These are phyloP conservation scores for Pentamera pediparva DNA, from an alignment of 53 echinoderm and acorn worm species.

Conservation along the genomic window DNA sequence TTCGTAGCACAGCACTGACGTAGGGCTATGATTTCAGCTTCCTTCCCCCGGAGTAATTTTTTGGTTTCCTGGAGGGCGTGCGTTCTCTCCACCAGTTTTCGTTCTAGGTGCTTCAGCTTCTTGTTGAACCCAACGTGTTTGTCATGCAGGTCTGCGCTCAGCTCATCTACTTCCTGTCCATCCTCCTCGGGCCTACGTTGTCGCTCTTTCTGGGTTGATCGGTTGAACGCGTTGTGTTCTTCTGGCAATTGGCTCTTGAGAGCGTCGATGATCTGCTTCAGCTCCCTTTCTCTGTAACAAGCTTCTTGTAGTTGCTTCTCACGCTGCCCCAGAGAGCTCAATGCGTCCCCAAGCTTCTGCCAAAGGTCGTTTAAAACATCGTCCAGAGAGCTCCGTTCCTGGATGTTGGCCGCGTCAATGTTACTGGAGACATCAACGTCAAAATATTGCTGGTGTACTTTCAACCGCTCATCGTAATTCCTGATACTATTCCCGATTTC, in stretches of 20 bases:
- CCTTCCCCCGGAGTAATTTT: conserved; percentile 28
- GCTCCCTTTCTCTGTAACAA: conserved; percentile 67
- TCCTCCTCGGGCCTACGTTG: conserved; percentile 64
- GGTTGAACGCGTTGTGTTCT: conserved; percentile 65
- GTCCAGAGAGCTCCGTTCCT: conserved; percentile 84
- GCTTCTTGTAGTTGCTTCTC: conserved; percentile 81
- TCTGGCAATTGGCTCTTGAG: conserved; percentile 74
- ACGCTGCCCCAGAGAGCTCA: conserved; percentile 50
- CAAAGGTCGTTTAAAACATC: conserved; percentile 74
- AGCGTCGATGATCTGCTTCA: conserved; percentile 71
- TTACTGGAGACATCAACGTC: conserved; percentile 64
- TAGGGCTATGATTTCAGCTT: conserved; percentile 15
- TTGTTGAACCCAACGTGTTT: conserved; percentile 34
- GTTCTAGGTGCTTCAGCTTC: conserved; percentile 31
- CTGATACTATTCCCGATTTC: conserved; percentile 64
- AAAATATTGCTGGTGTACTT: conserved; percentile 84
- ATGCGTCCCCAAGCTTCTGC: conserved; percentile 67
- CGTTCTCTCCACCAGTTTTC: conserved; percentile 39
- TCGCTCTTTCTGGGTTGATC: conserved; percentile 55
- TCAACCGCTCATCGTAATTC: conserved; percentile 79
- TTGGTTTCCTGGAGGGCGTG: conserved; percentile 33
- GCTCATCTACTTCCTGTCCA: conserved; percentile 24
- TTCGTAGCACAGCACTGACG: background rate
- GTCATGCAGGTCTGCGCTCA: conserved; percentile 20
- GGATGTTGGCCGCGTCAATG: conserved; percentile 78